Base-by-base conservation (phyloP, 2,888 invertebrate genomes). In the Tenthredo livida region DNA sequence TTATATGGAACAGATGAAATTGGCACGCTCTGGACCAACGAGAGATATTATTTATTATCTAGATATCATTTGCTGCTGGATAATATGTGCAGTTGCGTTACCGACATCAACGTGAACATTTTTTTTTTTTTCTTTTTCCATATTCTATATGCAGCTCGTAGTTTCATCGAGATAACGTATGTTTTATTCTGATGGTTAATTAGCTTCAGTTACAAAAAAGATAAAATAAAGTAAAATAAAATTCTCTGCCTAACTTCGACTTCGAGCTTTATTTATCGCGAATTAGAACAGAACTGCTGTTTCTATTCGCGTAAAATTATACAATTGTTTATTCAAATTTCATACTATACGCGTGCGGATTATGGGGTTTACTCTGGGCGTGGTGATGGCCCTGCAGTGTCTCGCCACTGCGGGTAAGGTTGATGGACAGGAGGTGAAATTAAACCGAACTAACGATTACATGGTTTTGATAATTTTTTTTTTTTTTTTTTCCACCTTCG, bases 1-100 rank as follows among this genome's bases (percentile, higher is more conserved):
- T 7, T 21, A 25, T 33, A 25, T 37, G 0, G 73, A 21, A 29
- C 25, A 47, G 7, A 75, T 21, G 29, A 75, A 75, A 50, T 50
- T 75, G 75, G 50, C 75, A 50, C 50, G 47, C 50, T 25, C 47
- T 25, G 75, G 25, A 29, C 21, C 9, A 33, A n/a, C 37, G n/a
- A 17, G 7, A 37, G 29, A 33, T 77, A 54, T 77, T 58, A 54
- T 77, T 33, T 54, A 33, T 77, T 54, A 77, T 77, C 54, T 77
- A 33, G 33, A 77, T n/a, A 54, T 17, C 29, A 54, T 54, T 54
- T 33, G 54, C 7, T 50, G 33, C 50, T 7, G 21, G 77, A 47
- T 47, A 37, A 43, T 43, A 29, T 75, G 50, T 75, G 50, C 17
- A 54, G 33, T 50, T 50, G 21, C 21, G 1, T 50, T n/a, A 37